Evolutionary conservation across 2,113 vertebrate species (phyloP).

Genomic region (Gorsachius goisagi): DNA sequence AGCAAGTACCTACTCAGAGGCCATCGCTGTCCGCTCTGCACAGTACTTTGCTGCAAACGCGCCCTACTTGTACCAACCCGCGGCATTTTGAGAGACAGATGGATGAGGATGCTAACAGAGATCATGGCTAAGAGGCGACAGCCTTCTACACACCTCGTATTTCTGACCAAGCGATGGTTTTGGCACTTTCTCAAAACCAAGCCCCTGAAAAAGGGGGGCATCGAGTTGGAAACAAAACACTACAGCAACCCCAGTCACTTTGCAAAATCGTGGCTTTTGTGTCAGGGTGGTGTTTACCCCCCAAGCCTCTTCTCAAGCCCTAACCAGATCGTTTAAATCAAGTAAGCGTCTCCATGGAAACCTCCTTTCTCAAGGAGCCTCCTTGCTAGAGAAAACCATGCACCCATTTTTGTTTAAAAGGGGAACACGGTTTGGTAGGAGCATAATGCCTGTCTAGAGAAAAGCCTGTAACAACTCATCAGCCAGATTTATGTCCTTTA

Average conservation of each 20-base stretch:
- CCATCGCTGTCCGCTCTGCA: neutral
- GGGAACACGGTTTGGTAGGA: neutral
- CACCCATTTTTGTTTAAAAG: neutral
- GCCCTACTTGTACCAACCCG: neutral
- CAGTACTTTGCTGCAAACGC: neutral
- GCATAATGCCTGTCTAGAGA: neutral
- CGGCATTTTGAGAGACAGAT: neutral
- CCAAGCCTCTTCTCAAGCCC: neutral
- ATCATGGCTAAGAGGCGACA: neutral
- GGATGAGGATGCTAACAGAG: neutral
- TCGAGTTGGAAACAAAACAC: neutral
- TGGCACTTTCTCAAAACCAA: neutral
- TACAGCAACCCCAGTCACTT: neutral
- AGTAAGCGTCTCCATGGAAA: slow-evolving; percentile 52
- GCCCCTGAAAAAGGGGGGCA: neutral
- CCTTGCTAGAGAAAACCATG: neutral
- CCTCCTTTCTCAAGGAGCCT: neutral
- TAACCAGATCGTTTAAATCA: neutral
- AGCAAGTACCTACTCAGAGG: neutral
- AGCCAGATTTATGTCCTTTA: neutral
- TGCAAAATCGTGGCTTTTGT: neutral
- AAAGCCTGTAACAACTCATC: neutral
- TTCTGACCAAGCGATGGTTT: neutral
- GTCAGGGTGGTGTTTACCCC: neutral
- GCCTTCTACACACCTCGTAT: neutral